Base-by-base conservation (phyloP, 1,140 invertebrate species). In the Mycetomoellerius zeteki region DNA sequence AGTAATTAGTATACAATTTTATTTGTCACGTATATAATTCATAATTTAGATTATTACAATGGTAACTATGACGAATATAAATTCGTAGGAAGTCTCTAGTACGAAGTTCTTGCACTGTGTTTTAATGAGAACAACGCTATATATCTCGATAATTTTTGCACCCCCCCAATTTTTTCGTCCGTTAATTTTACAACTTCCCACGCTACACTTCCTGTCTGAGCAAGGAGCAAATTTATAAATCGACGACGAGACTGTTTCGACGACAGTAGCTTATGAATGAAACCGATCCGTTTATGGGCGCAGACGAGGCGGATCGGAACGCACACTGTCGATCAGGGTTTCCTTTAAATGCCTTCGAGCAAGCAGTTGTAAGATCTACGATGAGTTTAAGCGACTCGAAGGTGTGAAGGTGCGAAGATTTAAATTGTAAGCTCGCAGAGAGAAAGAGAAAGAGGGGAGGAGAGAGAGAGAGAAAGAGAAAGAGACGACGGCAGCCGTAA, bases 331-430 rank as follows among this genome's bases (percentile, higher is more conserved):
- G 43, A 67, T 67, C 60, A 21, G 75, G 43, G 60, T 80, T 80
- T 78, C 27, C 60, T 67, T 80, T 80, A 80, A 80, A 80, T 80
- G 60, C 76, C 76, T 80, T 27, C 43, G 76, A 60, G 73, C 54
- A 58, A 52, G 60, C 43, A 19, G 43, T 80, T 12, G 60, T 27
- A 52, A 80, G 76, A 80, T 80, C 60, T 80, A 80, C 60, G 43
- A 27, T n/a, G 33, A 21, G 16, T 81, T 81, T 81, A 71, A 71
- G 50, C 30, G 77, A 37, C 16, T 71, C 7, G 62, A 67, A 80
- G 62, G 77, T 80, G 62, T 47, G 21, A 81, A 81, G 78, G 30
- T 71, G 77, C 64, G 64, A 81, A 56, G 16, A 81, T 56, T 52
- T 65, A 71, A 81, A 81, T 71, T 81, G 30, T n/a, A 21, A 81